Percentiles rank a stretch among this genome's conserved stretches.
These are phyloP conservation scores for Scolopax mira DNA, from an alignment of 2,113 vertebrate species.

Conservation along the genomic window DNA sequence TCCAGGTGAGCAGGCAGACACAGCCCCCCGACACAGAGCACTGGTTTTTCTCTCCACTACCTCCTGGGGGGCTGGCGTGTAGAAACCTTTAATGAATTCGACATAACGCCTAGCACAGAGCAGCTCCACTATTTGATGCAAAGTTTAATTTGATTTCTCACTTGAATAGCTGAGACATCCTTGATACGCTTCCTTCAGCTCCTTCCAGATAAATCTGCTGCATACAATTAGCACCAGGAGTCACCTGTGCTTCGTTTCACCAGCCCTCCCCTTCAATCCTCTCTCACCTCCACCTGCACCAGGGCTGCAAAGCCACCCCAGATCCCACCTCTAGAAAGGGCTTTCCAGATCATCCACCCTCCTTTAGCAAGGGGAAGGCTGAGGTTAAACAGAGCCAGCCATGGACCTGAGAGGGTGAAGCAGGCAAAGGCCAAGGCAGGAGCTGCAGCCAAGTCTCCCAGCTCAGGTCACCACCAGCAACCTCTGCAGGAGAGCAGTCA, in stretches of 20 bases:
- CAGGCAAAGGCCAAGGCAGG: background rate
- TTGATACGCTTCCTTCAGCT: conserved; percentile 14
- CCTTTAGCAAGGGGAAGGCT: background rate
- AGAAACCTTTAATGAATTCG: background rate
- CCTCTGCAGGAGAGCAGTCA: background rate
- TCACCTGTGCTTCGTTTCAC: background rate
- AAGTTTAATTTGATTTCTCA: conserved; percentile 71
- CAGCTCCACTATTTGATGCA: conserved; percentile 26
- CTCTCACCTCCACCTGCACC: background rate
- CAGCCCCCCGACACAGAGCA: background rate
- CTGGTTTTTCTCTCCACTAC: background rate
- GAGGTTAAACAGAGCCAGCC: background rate
- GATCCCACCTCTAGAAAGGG: background rate
- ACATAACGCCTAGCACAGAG: conserved; percentile 5
- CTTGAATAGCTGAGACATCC: conserved; percentile 62
- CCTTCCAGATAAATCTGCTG: conserved; percentile 21
- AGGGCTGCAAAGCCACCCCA: background rate
- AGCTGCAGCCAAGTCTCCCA: background rate
- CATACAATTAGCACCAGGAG: background rate
- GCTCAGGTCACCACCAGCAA: background rate
- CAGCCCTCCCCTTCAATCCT: background rate
- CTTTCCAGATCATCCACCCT: background rate
- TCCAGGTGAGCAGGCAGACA: background rate
- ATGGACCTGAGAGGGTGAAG: accelerated
- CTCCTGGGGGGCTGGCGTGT: background rate